Percentiles rank a stretch among this genome's conserved stretches.
Conservation (phyloP, 1,140 invertebrate species). For the Penaeus vannamei region DNA sequence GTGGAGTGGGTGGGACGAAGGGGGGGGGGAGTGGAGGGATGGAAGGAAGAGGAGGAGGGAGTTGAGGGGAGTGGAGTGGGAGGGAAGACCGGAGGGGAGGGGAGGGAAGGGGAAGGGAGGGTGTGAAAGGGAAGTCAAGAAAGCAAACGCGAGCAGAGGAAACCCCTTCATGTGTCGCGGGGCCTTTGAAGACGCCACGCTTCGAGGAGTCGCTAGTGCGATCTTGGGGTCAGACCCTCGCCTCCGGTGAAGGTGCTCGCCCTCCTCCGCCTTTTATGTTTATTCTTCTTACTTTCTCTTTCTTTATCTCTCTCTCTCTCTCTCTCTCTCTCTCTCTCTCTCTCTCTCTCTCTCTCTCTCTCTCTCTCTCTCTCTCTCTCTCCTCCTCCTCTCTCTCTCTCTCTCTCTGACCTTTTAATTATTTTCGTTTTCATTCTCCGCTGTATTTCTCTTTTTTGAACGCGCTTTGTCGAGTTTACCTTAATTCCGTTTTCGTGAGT, state of each 20-base stretch:
- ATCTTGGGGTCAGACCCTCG: background rate
- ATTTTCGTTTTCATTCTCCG: too few relatives aligned
- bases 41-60: background rate
- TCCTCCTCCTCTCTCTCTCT: background rate
- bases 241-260: background rate
- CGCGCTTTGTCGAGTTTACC: too few relatives aligned
- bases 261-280: too few relatives aligned
- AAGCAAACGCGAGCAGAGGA: background rate
- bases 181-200: too few relatives aligned
- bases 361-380: conserved; percentile 35
- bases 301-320: background rate
- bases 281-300: background rate
- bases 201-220: background rate
- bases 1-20: too few relatives aligned
- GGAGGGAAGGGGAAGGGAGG: background rate
- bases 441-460: too few relatives aligned
- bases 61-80: background rate
- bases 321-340: conserved; percentile 4
- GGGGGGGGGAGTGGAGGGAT: background rate
- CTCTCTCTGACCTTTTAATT: background rate
- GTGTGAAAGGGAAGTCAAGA: background rate
- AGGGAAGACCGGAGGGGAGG: background rate
- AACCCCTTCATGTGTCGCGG: too few relatives aligned
- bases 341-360: conserved; percentile 21
- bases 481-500: too few relatives aligned